A percentile compares a stretch with the other conserved stretches of the same genome.
phyloP scores from a whole-genome alignment of 2,113 vertebrate species.

The Hemicordylus capensis region DNA sequence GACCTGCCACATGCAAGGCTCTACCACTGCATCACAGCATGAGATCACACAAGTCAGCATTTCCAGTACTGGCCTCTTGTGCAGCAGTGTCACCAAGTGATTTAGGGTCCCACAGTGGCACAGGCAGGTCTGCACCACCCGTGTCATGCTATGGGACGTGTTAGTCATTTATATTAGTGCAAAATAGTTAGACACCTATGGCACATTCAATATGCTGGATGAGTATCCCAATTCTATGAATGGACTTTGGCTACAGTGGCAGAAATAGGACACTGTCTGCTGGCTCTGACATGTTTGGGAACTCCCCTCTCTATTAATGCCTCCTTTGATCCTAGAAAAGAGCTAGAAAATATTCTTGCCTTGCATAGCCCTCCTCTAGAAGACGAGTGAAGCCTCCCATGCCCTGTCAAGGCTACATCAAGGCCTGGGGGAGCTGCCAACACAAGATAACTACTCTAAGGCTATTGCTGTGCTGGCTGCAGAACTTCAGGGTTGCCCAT shows the following conservation, averaged over 20 bases:
- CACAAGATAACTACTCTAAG: neutral
- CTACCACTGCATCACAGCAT: too few species aligned
- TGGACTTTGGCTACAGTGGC: neutral
- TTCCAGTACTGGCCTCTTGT: too few species aligned
- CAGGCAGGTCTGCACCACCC: too few species aligned
- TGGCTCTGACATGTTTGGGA: neutral
- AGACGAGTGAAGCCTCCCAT: neutral
- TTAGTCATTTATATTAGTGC: too few species aligned
- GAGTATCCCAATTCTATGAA: neutral
- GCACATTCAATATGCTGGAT: neutral
- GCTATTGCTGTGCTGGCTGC: neutral
- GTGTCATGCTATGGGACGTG: too few species aligned
- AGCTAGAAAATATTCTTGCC: neutral
- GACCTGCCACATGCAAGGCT: too few species aligned
- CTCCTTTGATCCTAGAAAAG: neutral
- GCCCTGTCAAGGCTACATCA: too few species aligned
- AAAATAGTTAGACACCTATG: neutral
- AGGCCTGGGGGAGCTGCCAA: neutral
- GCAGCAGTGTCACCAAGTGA: too few species aligned
- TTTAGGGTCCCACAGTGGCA: too few species aligned
- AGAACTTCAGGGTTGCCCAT: neutral
- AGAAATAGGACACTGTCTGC: neutral
- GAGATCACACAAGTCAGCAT: too few species aligned
- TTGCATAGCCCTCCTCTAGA: neutral
- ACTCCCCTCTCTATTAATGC: neutral